phyloP scores from a whole-genome alignment of 2,888 invertebrate genomes.

The Tryphoninae sp. region DNA sequence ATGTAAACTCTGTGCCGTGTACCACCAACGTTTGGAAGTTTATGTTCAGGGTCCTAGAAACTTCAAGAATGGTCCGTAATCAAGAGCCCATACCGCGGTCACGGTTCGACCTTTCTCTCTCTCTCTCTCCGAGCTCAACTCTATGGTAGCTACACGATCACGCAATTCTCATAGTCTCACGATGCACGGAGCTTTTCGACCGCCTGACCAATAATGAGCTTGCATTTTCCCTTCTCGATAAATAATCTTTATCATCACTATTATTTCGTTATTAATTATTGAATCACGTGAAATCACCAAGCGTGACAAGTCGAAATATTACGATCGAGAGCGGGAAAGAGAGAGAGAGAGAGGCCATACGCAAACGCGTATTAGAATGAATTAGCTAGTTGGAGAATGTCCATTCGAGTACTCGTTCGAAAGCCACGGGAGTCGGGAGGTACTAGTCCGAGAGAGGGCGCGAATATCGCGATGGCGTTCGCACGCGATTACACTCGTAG shows the following conservation, averaged over 20 bases:
- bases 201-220: constrained; percentile 22
- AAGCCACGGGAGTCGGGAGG: constrained; percentile 27
- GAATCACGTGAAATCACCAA: not conserved
- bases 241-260: constrained; percentile 2
- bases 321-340: not conserved
- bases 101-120: constrained; percentile 35
- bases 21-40: constrained; percentile 42
- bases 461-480: constrained; percentile 52
- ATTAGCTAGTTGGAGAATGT: constrained; percentile 33
- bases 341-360: not conserved
- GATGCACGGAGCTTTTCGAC: constrained; percentile 4
- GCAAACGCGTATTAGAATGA: constrained; percentile 24
- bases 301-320: constrained; percentile 24
- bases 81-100: constrained; percentile 59
- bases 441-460: constrained; percentile 40
- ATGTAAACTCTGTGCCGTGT: constrained; percentile 14
- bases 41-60: constrained; percentile 53
- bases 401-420: constrained; percentile 15
- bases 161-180: constrained; percentile 50
- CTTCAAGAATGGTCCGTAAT: constrained; percentile 61
- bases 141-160: constrained; percentile 46
- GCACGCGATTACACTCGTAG: constrained; percentile 64
- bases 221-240: constrained; percentile 11
- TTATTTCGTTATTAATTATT: constrained; percentile 1
- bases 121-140: not conserved